These are phyloP conservation scores for Bombus ignitus DNA, from an alignment of 1,140 invertebrate species.

Conservation along the genomic window DNA sequence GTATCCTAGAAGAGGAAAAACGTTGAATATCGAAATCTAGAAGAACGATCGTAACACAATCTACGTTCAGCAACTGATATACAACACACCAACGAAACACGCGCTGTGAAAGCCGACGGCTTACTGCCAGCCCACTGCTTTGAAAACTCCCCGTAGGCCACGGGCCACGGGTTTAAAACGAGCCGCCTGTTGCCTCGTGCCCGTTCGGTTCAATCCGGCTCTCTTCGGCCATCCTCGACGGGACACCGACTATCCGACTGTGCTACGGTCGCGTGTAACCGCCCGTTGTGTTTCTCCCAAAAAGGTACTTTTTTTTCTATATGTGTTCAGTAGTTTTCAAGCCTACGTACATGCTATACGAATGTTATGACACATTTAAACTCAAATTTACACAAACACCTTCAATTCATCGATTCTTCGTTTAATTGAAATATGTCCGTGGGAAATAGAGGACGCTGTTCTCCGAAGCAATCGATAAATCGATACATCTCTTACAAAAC, in stretches of 20 bases:
- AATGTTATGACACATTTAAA: neutral
- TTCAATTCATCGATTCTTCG: too few relatives aligned
- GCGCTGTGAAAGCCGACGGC: conserved; percentile 66
- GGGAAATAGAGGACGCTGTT: too few relatives aligned
- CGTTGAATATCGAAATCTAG: neutral
- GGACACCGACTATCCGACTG: neutral
- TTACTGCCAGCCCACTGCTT: conserved; percentile 66
- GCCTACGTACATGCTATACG: too few relatives aligned
- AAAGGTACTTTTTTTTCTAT: neutral
- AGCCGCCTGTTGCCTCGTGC: conserved; percentile 77
- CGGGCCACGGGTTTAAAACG: conserved; percentile 64
- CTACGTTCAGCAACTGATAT: neutral
- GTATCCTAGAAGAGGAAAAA: neutral
- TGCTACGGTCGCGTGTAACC: neutral
- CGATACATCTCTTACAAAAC: neutral
- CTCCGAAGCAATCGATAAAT: neutral
- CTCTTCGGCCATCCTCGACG: conserved; percentile 53
- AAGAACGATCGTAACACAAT: neutral
- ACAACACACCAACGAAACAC: neutral
- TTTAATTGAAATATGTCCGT: too few relatives aligned
- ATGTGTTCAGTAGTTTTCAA: neutral
- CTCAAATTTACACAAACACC: neutral
- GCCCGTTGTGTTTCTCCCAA: neutral
- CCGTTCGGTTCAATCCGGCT: conserved; percentile 53
- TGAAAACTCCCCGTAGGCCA: conserved; percentile 43